Conservation (phyloP, 2,888 invertebrate genomes). For the Protophormia terraenovae region DNA sequence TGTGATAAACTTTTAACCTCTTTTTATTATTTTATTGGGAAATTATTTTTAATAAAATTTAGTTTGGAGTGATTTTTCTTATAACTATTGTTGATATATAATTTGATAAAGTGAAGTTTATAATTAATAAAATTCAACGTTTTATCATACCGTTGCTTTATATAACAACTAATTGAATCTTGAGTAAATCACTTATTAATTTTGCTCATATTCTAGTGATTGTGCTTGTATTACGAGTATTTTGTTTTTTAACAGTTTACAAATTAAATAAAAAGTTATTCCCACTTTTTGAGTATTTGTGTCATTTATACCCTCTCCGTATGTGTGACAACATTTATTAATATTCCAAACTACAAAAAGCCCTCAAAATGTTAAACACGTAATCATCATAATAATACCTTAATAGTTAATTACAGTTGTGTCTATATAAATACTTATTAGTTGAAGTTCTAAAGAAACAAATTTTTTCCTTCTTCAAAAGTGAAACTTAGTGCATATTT, state of each 20-base stretch:
- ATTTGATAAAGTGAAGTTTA: too few species aligned
- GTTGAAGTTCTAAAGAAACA: background rate
- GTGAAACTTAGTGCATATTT: too few species aligned
- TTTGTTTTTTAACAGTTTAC: background rate
- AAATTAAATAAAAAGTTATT: background rate
- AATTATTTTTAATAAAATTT: too few species aligned
- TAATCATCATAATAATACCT: constrained; percentile 1
- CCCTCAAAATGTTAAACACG: constrained; percentile 33
- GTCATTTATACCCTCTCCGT: background rate
- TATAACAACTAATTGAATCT: too few species aligned
- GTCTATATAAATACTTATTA: background rate
- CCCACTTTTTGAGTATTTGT: background rate
- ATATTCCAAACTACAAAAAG: constrained; percentile 34
- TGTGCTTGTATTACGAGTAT: background rate
- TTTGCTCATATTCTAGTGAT: background rate
- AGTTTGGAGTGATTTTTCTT: background rate
- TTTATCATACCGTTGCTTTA: too few species aligned
- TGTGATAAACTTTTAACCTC: too few species aligned
- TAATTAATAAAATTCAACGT: too few species aligned
- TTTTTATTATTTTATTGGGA: too few species aligned
- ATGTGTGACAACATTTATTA: background rate
- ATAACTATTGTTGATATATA: too few species aligned
- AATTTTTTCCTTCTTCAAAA: background rate
- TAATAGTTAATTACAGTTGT: background rate
- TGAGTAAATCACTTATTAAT: too few species aligned